These are phyloP conservation scores for Wiebesia pumilae DNA, from an alignment of 1,140 invertebrate genomes.

Conservation along the genomic window DNA sequence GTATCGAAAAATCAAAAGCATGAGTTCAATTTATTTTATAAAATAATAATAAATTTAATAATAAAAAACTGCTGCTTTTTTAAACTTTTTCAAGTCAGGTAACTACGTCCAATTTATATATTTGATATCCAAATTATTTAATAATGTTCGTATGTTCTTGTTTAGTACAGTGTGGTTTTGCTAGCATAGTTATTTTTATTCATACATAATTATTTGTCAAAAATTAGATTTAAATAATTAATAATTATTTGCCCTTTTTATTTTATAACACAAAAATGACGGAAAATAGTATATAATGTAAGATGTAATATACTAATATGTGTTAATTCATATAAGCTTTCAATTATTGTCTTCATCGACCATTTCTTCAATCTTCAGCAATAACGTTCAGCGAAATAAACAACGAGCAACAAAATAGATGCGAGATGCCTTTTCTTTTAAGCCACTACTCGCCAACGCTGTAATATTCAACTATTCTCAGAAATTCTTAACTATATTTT, in stretches of 20 bases:
- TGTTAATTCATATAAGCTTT: background rate
- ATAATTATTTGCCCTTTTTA: background rate
- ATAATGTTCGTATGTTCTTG: background rate
- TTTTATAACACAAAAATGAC: background rate
- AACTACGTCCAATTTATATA: conserved; percentile 55
- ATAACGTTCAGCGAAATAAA: conserved; percentile 31
- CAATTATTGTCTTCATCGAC: conserved; percentile 10
- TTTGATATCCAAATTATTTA: conserved; percentile 28
- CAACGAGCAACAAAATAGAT: background rate
- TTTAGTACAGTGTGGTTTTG: background rate
- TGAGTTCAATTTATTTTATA: background rate
- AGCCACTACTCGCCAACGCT: conserved; percentile 58
- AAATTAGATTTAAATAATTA: background rate
- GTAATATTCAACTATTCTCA: conserved; percentile 57
- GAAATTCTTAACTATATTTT: conserved; percentile 28
- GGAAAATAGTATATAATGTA: background rate
- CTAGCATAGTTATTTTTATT: background rate
- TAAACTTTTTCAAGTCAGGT: conserved; percentile 72
- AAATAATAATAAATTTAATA: conserved; percentile 24
- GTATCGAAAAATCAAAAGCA: conserved; percentile 62
- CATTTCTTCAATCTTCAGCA: conserved; percentile 43
- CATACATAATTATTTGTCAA: conserved; percentile 4
- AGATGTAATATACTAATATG: background rate
- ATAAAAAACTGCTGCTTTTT: conserved; percentile 58
- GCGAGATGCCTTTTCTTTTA: conserved; percentile 42